Base-by-base conservation (phyloP, 2,113 vertebrate species). In the Labrus mixtus region DNA sequence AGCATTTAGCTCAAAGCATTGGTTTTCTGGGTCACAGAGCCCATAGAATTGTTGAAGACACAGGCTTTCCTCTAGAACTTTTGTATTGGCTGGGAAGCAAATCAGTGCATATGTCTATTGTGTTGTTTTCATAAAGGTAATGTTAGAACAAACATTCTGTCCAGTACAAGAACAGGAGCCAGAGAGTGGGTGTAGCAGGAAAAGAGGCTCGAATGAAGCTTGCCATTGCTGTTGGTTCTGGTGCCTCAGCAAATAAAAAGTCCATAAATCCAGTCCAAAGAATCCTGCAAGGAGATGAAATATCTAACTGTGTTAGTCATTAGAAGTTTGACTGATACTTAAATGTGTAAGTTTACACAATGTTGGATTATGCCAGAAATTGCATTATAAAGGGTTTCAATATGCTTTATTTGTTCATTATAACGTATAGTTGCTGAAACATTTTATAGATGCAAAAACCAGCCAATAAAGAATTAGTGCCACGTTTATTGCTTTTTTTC, bases 401-500 rank as follows among this genome's bases (percentile, higher is more conserved):
- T 81, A 48, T 60, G 59, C 50, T 82, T 84, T 89, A 86, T 89
- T 80, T 86, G 59, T 62, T 74, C 58, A 62, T 84, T 71, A 79
- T 64, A 76, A 80, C 58, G 43, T 76, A 67, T 61, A 75, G 63
- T 77, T 29, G 39, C 73, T 80, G 78, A 85, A 86, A 70, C n/a
- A 50, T 73, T 86, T 84, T 81, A 82, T 87, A 22, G 59, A 55
- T n/a, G 73, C 55, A 74, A 46, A 86, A 84, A 81, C 36, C 58
- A 63, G 65, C 73, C 73, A 70, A 75, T 88, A 78, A 83, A 81
- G 76, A 85, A 74, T 25, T 87, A 75, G 63, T 72, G 66, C 78
- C 82, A 55, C 63, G 71, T 88, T 89, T 89, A 84, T 85, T 73
- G 81, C 73, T 81, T 86, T 88, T 81, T 64, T 79, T 87, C 66